Evolutionary conservation across 1,140 invertebrate genomes (phyloP).

Genomic region (Drosophila bifasciata): DNA sequence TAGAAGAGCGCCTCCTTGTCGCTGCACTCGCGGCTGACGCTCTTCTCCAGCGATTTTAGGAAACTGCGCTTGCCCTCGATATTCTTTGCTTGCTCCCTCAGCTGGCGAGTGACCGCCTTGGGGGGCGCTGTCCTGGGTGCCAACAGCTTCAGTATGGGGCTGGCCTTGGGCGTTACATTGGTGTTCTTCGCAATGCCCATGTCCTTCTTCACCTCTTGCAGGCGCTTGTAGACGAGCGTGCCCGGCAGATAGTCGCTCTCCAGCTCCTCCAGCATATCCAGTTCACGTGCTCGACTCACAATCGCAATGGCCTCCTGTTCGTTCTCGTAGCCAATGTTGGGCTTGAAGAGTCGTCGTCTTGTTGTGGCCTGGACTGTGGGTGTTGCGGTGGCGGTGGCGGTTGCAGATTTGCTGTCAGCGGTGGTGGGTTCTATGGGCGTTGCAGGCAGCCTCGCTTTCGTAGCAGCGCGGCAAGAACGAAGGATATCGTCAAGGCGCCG

Average conservation of each 20-base stretch:
- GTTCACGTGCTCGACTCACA: constrained; percentile 45
- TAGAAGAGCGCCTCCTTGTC: constrained; percentile 89
- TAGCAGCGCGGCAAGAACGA: constrained; percentile 45
- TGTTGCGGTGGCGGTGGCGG: not conserved
- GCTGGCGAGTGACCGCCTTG: constrained; percentile 3
- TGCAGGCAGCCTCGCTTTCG: constrained; percentile 40
- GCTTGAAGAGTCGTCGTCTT: constrained; percentile 66
- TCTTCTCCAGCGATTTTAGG: constrained; percentile 64
- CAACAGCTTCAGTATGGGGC: constrained; percentile 18
- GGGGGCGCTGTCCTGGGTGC: constrained; percentile 15
- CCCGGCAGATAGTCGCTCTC: constrained; percentile 54
- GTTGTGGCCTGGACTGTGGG: constrained; percentile 12
- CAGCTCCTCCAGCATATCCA: constrained; percentile 50
- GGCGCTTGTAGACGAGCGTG: constrained; percentile 44
- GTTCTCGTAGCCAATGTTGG: constrained; percentile 59
- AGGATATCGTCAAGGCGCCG: constrained; percentile 64
- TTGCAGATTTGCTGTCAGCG: not conserved
- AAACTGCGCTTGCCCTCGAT: constrained; percentile 66
- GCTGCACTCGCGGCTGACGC: constrained; percentile 71
- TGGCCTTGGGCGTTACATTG: constrained; percentile 3
- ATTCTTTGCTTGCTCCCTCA: not conserved
- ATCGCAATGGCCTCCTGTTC: constrained; percentile 32
- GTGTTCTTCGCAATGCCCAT: constrained; percentile 27
- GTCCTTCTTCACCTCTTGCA: constrained; percentile 48
- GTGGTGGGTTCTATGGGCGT: constrained; percentile 18